Evolutionary conservation across 2,888 invertebrate species (phyloP).

Genomic region (Epinotia brunnichana): DNA sequence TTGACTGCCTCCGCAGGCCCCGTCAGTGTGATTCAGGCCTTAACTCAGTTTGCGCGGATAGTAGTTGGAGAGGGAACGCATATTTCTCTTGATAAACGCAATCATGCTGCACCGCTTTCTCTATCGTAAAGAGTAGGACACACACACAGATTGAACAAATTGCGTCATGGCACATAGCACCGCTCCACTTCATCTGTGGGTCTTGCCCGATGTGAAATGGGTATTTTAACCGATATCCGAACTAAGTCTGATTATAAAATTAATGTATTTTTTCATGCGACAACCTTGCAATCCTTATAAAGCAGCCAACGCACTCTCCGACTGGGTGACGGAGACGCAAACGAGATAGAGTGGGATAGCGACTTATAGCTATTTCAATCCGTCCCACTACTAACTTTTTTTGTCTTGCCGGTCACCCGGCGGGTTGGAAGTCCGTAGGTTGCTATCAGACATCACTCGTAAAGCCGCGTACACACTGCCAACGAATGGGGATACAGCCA

Average conservation of each 20-base stretch:
- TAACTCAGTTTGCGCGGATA: no score
- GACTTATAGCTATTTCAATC: background rate
- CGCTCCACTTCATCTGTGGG: background rate
- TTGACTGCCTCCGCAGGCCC: no score
- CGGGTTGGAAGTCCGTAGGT: no score
- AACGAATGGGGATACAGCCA: no score
- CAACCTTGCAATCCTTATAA: background rate
- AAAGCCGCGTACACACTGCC: no score
- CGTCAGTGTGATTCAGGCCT: no score
- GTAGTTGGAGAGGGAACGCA: background rate
- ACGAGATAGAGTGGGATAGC: background rate
- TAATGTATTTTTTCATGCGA: background rate
- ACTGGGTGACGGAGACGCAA: background rate
- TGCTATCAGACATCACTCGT: conserved; percentile 31
- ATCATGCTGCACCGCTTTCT: background rate
- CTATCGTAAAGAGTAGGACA: background rate
- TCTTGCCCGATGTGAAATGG: conserved; percentile 44
- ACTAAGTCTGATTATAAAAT: conserved; percentile 28
- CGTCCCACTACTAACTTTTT: background rate
- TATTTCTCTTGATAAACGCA: background rate
- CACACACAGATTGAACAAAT: background rate
- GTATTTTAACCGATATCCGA: conserved; percentile 48
- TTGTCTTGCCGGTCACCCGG: no score
- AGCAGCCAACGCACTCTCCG: background rate
- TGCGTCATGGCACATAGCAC: background rate